Evolutionary conservation across 2,888 invertebrate genomes (phyloP), one percentile per base, ranked within the genome.

Genomic region (Parnassius apollo): DNA sequence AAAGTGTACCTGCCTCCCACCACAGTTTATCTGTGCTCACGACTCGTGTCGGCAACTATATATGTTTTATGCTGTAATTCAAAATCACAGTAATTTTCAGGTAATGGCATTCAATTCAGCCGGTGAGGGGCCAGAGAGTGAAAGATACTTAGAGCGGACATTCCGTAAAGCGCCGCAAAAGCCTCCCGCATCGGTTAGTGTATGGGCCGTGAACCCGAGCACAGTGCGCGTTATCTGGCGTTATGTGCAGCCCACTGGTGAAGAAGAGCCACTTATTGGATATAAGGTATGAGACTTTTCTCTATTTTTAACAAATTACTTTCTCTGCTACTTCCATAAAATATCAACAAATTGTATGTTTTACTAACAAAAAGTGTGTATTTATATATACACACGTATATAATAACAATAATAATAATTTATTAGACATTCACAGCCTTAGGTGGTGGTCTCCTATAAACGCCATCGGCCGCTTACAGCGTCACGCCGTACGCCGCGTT

Each of bases 71-170:
- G 7, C 35, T 35, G 7, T 35, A 35, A 35, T 35, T 35, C 35
- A 4, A 35, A 35, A 35, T 35, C 35, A 35, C 7, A n/a, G n/a
- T 12, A 11, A 46, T 54, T 69, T 68, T 9, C 61, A 91, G 91
- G 91, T 97, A 2, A 98, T 98, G 97, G 98, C 97, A 0, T 98
- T 97, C 78, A 99, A 99, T 90, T 94, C 96, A 0, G 99, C 98
- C 3, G 99, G 99, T 2, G 98, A 98, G 84, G 98, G 98, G 3
- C 97, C 98, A 0, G 98, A 98, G 82, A 98, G 98, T 88, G 98
- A 98, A 91, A 93, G 96, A 51, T 97, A 94, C 80, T 87, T 96
- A 68, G 97, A 98, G 84, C 94, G 97, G 65, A 98, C 98, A 10
- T 97, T 94, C 85, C 94, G 97, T 60, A 97, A 96, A 88, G 98